phyloP scores from a whole-genome alignment of 2,797 vertebrate species.

The Hypotaenidia philippensis region DNA sequence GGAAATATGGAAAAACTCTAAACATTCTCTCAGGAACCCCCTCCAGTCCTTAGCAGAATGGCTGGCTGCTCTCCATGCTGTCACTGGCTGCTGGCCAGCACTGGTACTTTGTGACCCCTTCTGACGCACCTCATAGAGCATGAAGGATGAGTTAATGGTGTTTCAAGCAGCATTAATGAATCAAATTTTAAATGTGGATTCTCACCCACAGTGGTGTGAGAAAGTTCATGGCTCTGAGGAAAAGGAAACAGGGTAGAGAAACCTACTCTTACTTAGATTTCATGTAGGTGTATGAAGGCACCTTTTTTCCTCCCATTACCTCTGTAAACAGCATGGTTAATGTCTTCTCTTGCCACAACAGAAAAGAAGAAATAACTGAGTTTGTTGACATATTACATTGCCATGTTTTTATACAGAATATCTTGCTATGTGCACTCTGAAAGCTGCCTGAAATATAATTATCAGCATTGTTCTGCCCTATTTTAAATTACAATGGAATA shows the following conservation, averaged over 20 bases:
- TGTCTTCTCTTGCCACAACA: neutral
- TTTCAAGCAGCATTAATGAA: neutral
- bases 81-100: slow-evolving; percentile 40
- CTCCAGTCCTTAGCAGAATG: neutral
- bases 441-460: neutral
- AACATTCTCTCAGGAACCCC: neutral
- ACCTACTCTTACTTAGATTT: neutral
- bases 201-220: neutral
- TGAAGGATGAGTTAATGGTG: slow-evolving; percentile 42
- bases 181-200: neutral
- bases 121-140: neutral
- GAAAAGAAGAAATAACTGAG: neutral
- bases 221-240: neutral
- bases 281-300: neutral
- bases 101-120: neutral
- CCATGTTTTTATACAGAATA: neutral
- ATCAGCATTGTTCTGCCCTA: neutral
- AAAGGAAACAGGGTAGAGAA: neutral
- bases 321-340: neutral
- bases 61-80: neutral
- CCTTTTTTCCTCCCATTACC: neutral
- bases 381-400: neutral
- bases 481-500: neutral
- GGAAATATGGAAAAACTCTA: neutral
- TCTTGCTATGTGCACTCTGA: neutral